Percentiles rank a stretch among this genome's conserved stretches.
Evolutionary conservation across 1,140 invertebrate genomes (phyloP).

Genomic region (Chelonus insularis): DNA sequence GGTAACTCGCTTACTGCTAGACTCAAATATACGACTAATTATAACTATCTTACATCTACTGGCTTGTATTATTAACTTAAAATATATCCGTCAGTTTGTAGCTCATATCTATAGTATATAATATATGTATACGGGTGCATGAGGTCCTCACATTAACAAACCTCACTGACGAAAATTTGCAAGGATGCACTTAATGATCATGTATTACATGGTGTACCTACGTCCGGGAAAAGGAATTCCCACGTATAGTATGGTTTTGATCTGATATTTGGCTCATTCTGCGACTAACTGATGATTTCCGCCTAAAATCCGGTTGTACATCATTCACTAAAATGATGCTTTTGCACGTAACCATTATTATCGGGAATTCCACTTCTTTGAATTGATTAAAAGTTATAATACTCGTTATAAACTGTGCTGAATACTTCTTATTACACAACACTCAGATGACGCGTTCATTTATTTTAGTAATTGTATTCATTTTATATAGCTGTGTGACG

Average conservation of each 20-base stretch:
- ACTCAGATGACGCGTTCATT: no score
- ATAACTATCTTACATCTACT: constrained; percentile 58
- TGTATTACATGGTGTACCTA: constrained; percentile 48
- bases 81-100: constrained; percentile 46
- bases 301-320: constrained; percentile 5
- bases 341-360: background rate
- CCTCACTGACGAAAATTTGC: constrained; percentile 49
- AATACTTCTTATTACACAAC: no score
- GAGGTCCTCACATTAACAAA: constrained; percentile 37
- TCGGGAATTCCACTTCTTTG: no score
- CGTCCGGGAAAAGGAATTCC: constrained; percentile 51
- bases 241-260: constrained; percentile 36
- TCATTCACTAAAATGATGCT: background rate
- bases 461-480: no score
- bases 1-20: constrained; percentile 55
- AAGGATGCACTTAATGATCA: constrained; percentile 56
- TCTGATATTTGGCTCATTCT: constrained; percentile 22
- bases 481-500: no score
- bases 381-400: no score
- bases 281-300: constrained; percentile 27
- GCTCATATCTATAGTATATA: constrained; percentile 32
- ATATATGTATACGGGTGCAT: constrained; percentile 32
- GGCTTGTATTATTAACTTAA: constrained; percentile 51
- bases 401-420: no score
- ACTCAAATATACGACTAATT: constrained; percentile 54